Percentiles rank a stretch among this genome's conserved stretches.
Conservation (phyloP, 2,888 invertebrate species). For the Drosophila helvetica region DNA sequence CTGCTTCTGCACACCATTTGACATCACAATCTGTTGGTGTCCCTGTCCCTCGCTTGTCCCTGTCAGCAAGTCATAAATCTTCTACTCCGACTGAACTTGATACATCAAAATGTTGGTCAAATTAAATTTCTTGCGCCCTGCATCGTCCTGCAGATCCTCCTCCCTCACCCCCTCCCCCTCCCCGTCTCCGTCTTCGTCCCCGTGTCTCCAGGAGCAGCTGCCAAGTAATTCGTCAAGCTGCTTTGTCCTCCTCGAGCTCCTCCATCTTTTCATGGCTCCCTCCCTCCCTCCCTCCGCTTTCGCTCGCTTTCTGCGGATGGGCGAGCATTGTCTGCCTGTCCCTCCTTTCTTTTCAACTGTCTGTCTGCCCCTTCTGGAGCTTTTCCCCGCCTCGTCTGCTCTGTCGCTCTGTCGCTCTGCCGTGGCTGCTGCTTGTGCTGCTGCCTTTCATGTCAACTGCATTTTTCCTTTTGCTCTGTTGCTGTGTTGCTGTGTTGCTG, state of each 20-base stretch:
- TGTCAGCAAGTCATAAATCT: slow-evolving; percentile 57
- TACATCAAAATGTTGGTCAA: slow-evolving; percentile 59
- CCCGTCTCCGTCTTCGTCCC: neutral
- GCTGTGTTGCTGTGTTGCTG: slow-evolving; percentile 45
- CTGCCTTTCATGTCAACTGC: slow-evolving; percentile 73
- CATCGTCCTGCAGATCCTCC: neutral
- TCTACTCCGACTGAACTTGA: slow-evolving; percentile 41
- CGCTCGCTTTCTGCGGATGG: slow-evolving; percentile 12
- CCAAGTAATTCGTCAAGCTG: slow-evolving; percentile 77
- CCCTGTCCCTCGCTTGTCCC: slow-evolving; percentile 18
- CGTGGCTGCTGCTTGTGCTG: slow-evolving; percentile 12
- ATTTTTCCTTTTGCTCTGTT: slow-evolving; percentile 63
- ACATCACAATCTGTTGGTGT: slow-evolving; percentile 1
- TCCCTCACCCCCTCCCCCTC: no score
- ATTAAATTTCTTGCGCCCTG: slow-evolving; percentile 61
- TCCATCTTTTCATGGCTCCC: slow-evolving; percentile 2
- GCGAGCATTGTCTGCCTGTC: slow-evolving; percentile 40
- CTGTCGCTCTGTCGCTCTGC: neutral
- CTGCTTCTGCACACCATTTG: no score
- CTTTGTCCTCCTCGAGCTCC: slow-evolving; percentile 49
- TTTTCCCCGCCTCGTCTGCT: neutral
- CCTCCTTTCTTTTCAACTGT: slow-evolving; percentile 5
- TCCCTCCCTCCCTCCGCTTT: slow-evolving; percentile 4
- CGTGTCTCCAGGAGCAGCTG: slow-evolving; percentile 33
- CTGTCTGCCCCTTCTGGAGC: slow-evolving; percentile 6